These are phyloP conservation scores for Cydia splendana DNA, from an alignment of 1,140 invertebrate genomes.

Conservation along the genomic window DNA sequence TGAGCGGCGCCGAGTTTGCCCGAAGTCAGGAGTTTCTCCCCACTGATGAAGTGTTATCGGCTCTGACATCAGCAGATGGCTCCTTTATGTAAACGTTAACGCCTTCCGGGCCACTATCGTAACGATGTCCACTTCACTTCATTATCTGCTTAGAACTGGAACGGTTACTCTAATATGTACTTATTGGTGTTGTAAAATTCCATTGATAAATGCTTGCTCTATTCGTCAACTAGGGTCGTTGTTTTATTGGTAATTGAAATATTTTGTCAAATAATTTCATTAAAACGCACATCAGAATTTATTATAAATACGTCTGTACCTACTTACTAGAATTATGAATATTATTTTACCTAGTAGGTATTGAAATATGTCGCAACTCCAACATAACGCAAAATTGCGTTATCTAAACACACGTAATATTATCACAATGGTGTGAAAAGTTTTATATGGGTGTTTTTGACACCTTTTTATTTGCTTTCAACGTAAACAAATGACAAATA, in stretches of 20 bases:
- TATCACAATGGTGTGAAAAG: constrained; percentile 9
- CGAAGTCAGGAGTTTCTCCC: no score
- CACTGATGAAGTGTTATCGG: background rate
- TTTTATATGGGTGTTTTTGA: constrained; percentile 5
- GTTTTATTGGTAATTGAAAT: no score
- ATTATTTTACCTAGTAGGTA: background rate
- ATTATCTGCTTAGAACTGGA: constrained; percentile 11
- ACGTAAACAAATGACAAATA: background rate
- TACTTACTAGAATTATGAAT: background rate
- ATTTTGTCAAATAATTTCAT: no score
- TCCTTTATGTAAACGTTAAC: background rate
- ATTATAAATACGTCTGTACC: no score
- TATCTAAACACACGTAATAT: constrained; percentile 5
- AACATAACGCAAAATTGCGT: background rate
- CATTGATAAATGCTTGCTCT: background rate
- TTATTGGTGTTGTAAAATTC: constrained; percentile 10
- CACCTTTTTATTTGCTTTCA: constrained; percentile 18
- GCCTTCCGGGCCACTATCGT: constrained; percentile 10
- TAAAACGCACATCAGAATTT: no score
- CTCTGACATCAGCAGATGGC: constrained; percentile 14
- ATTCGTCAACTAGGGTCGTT: background rate
- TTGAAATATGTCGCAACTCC: background rate
- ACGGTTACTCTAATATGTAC: background rate
- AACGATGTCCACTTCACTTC: constrained; percentile 16
- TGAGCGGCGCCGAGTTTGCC: no score